phyloP scores from a whole-genome alignment of 1,140 invertebrate species.

The Heliconius melpomene region DNA sequence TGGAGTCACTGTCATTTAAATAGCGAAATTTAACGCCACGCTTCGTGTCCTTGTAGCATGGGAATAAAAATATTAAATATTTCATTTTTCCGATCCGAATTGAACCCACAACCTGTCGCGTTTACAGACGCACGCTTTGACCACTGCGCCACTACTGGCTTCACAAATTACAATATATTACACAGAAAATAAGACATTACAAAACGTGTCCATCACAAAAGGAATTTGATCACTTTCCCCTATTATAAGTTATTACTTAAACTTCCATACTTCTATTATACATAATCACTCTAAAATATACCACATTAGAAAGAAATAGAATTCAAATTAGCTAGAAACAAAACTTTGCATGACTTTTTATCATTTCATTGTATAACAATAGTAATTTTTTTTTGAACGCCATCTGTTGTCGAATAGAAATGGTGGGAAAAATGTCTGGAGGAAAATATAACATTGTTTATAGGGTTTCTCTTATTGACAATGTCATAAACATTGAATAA shows the following conservation, averaged over 20 bases:
- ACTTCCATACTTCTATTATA: constrained; percentile 25
- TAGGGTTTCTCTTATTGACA: constrained; percentile 50
- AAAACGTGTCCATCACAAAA: constrained; percentile 27
- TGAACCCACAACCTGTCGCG: no score
- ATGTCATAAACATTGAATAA: constrained; percentile 34
- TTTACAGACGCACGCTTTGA: no score
- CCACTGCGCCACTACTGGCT: no score
- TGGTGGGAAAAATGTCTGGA: constrained; percentile 52
- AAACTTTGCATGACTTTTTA: background rate
- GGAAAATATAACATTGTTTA: constrained; percentile 51
- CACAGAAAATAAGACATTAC: constrained; percentile 25
- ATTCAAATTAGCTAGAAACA: constrained; percentile 7
- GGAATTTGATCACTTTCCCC: constrained; percentile 35
- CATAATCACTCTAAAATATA: constrained; percentile 11
- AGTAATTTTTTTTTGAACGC: constrained; percentile 54
- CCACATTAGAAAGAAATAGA: background rate
- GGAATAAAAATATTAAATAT: no score
- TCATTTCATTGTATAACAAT: constrained; percentile 42
- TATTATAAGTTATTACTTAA: constrained; percentile 33
- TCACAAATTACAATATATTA: constrained; percentile 23
- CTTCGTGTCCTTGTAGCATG: no score
- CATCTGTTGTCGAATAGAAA: constrained; percentile 66
- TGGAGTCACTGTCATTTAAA: no score
- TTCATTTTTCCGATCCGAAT: no score
- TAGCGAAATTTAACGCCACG: no score